These are phyloP conservation scores for Busseola fusca DNA, from an alignment of 2,888 invertebrate species.

Conservation along the genomic window DNA sequence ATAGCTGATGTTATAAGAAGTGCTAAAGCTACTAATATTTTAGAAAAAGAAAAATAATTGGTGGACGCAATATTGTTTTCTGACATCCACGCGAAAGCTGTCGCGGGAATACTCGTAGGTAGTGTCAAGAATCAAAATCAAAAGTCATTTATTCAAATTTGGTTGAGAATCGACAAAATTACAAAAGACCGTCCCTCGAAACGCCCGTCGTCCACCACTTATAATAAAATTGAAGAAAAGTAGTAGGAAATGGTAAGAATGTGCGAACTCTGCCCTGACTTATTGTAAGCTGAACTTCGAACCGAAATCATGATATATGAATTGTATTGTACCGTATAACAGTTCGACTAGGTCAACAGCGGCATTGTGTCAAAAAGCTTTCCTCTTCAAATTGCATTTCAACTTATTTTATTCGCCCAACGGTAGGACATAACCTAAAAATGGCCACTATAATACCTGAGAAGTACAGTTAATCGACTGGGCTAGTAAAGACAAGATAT, in stretches of 20 bases:
- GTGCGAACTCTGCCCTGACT: not conserved
- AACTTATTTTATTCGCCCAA: slow-evolving; percentile 26
- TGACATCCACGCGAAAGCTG: not conserved
- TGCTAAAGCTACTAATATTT: not conserved
- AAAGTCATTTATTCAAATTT: no score
- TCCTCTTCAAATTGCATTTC: slow-evolving; percentile 23
- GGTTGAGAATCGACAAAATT: no score
- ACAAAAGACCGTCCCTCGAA: no score
- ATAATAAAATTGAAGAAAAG: not conserved
- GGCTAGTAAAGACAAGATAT: slow-evolving; percentile 49
- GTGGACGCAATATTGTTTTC: not conserved
- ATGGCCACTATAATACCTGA: slow-evolving; percentile 36
- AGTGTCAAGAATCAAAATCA: no score
- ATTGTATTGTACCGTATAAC: slow-evolving; percentile 35
- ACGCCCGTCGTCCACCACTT: no score
- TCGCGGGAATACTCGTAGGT: not conserved
- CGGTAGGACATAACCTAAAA: slow-evolving; percentile 35
- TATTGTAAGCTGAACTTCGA: not conserved
- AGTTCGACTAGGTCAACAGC: slow-evolving; percentile 27
- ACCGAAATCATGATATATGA: slow-evolving; percentile 22
- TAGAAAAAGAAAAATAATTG: not conserved
- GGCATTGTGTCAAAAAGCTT: slow-evolving; percentile 28
- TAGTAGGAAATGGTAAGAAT: not conserved
- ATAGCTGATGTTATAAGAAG: not conserved
- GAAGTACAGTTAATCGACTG: slow-evolving; percentile 54